Evolutionary conservation across 2,888 invertebrate species (phyloP), one percentile per base, ranked within the genome.

Genomic region (Platycheirus rosarum): DNA sequence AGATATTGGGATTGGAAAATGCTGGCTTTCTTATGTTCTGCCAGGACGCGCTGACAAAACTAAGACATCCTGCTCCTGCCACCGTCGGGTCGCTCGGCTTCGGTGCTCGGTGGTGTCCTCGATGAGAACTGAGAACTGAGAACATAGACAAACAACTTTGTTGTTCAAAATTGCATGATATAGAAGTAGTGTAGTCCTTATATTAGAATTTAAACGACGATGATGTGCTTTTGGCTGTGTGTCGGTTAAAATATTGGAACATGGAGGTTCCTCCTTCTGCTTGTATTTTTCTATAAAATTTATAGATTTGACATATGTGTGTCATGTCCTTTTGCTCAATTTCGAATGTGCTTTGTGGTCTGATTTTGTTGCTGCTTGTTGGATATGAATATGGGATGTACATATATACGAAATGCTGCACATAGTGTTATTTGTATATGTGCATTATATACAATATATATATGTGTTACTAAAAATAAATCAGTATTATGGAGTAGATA

Each of bases 301-400:
- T 82, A 77, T 76, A 73, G 66, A 82, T 68, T 76, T 82, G 77
- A 82, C 82, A 77, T 77, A 82, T 82, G 71, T 82, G 82, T 82
- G 82, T 77, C 82, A 73, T 77, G 82, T 82, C 77, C 63, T 82
- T 63, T 55, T 73, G 40, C 51, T 77, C 70, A 70, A 76, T 66
- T 80, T 80, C 9, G 65, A 66, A 70, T 71, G 57, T 76, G 80
- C 32, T 76, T 70, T 71, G 57, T 76, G 80, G 23, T 76, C 70
- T 62, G 70, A 57, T 70, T 70, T 80, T 70, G 65, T 70, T 65
- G 70, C 13, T 70, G 40, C 42, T 76, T 69, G 46, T 37, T 76
- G 16, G 35, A 23, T 62, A 23, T 62, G 73, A 46, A 48, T n/a
- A n/a, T n/a, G n/a, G n/a, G n/a, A n/a, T n/a, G n/a, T n/a, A n/a